Percentiles rank a stretch among this genome's conserved stretches.
These are phyloP conservation scores for Nasonia oneida DNA, from an alignment of 2,888 invertebrate genomes.

Conservation along the genomic window DNA sequence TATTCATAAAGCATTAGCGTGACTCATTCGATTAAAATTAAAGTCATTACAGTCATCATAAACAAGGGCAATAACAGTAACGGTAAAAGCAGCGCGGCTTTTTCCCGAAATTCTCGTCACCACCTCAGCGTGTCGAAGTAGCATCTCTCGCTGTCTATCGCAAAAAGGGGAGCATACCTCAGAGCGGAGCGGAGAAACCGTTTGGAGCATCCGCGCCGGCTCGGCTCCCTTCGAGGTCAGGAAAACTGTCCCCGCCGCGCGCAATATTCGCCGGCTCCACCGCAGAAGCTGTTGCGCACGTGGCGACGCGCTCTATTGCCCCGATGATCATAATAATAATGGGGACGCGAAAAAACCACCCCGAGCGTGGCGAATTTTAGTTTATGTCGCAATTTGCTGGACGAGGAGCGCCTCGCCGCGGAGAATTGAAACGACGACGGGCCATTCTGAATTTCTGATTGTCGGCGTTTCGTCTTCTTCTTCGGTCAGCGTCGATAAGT, in stretches of 20 bases:
- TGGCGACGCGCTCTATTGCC: conserved; percentile 16
- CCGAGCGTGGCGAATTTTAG: conserved; percentile 42
- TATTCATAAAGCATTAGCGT: conserved; percentile 24
- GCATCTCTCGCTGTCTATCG: background rate
- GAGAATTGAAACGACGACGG: conserved; percentile 14
- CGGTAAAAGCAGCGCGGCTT: conserved; percentile 33
- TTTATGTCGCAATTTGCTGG: conserved; percentile 51
- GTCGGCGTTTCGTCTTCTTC: conserved; percentile 3
- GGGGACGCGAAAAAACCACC: conserved; percentile 6
- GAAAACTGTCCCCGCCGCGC: conserved; percentile 22
- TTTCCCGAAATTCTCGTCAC: conserved; percentile 39
- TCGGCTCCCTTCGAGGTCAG: conserved; percentile 31
- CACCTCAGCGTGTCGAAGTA: conserved; percentile 20
- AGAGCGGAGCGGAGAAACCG: conserved; percentile 22
- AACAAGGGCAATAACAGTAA: conserved; percentile 56
- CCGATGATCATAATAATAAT: conserved; percentile 34
- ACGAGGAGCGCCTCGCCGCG: background rate
- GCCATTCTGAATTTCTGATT: background rate
- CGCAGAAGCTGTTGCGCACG: conserved; percentile 24
- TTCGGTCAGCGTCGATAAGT: conserved; percentile 22
- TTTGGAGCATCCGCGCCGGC: conserved; percentile 47
- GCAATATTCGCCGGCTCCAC: conserved; percentile 17
- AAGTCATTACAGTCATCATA: conserved; percentile 50
- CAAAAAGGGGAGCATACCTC: conserved; percentile 21
- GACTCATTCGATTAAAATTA: conserved; percentile 48